Conservation (phyloP, 2,113 vertebrate species). For the Myotis yumanensis region DNA sequence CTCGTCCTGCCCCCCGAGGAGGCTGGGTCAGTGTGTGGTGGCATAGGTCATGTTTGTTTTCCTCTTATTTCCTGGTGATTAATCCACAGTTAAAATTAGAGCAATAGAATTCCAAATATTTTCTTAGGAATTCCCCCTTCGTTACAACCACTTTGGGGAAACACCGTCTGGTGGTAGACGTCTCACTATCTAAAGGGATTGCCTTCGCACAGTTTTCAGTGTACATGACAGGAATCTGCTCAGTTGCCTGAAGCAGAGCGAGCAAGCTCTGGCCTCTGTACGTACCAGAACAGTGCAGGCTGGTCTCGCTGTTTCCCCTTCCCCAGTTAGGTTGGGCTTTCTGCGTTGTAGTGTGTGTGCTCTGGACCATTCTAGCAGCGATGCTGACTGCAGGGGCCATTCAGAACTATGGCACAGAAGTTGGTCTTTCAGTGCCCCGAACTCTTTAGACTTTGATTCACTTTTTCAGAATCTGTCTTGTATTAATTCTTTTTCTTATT, state of each 20-base stretch:
- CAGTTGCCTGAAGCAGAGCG: too few relatives aligned
- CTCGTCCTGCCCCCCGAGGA: neutral
- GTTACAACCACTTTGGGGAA: neutral
- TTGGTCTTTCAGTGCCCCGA: neutral
- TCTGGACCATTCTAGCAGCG: neutral
- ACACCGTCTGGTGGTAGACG: neutral
- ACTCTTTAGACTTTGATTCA: neutral
- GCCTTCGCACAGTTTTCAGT: rapidly evolving
- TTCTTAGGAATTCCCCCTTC: neutral
- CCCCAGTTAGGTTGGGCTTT: rapidly evolving
- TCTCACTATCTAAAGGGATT: rapidly evolving
- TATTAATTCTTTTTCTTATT: neutral
- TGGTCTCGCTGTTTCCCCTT: rapidly evolving
- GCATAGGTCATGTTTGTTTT: neutral
- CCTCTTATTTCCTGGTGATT: neutral
- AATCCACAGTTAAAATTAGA: neutral
- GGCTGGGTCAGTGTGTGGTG: neutral
- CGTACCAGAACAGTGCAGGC: neutral
- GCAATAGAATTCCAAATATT: neutral
- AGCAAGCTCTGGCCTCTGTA: neutral
- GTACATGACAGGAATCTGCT: neutral
- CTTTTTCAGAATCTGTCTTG: neutral
- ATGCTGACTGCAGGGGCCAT: rapidly evolving
- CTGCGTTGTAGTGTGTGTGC: neutral
- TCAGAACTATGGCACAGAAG: rapidly evolving